Conservation (phyloP, 2,888 invertebrate genomes). For the Orgyia antiqua region DNA sequence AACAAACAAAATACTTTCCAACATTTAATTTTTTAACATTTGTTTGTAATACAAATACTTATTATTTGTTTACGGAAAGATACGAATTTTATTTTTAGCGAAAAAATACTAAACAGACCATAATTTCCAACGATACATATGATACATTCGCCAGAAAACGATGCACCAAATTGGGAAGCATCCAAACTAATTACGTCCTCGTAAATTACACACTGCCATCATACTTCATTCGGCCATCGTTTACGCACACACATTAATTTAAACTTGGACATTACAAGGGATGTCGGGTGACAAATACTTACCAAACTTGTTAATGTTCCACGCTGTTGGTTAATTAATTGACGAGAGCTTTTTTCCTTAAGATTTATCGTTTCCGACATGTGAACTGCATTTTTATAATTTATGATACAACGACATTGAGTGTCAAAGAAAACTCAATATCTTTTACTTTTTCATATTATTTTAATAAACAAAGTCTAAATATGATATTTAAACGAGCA, state of each 20-base stretch:
- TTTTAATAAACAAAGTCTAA: too few species aligned
- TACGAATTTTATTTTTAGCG: too few species aligned
- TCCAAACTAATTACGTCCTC: constrained; percentile 58
- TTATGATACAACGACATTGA: too few species aligned
- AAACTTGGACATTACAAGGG: constrained; percentile 34
- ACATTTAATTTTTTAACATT: too few species aligned
- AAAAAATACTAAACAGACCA: too few species aligned
- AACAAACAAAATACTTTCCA: too few species aligned
- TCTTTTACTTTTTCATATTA: too few species aligned
- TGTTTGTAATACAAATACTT: too few species aligned
- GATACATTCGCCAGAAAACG: constrained; percentile 24
- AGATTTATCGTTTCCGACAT: constrained; percentile 5
- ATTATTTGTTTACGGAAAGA: too few species aligned
- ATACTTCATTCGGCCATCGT: constrained; percentile 35
- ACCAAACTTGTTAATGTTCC: constrained; percentile 24
- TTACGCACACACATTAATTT: constrained; percentile 32
- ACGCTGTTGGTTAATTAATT: constrained; percentile 16
- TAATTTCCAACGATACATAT: constrained; percentile 14
- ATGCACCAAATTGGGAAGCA: constrained; percentile 42
- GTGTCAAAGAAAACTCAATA: too few species aligned
- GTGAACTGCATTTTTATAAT: constrained; percentile 5
- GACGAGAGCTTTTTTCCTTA: constrained; percentile 8
- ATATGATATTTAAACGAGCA: too few species aligned
- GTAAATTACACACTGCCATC: constrained; percentile 38
- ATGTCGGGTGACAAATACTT: constrained; percentile 28